These are phyloP conservation scores for Cathartes aura DNA, from an alignment of 2,113 vertebrate species.

Conservation along the genomic window DNA sequence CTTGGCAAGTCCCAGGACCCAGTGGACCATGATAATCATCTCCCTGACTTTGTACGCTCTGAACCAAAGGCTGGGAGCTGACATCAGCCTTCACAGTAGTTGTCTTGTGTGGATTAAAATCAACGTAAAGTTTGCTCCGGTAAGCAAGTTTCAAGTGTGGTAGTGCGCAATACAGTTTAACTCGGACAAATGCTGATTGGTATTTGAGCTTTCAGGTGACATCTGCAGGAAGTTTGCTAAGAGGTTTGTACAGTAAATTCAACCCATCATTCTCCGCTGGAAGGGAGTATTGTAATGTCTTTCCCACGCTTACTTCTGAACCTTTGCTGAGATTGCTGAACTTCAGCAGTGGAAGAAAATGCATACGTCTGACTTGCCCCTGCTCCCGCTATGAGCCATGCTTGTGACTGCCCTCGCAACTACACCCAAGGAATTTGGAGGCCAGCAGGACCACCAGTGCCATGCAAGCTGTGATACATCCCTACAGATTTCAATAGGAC, in stretches of 20 bases:
- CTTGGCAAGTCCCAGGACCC: not conserved
- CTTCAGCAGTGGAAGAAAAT: not conserved
- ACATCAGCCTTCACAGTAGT: not conserved
- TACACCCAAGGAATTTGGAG: not conserved
- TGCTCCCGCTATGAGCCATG: not conserved
- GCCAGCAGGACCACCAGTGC: not conserved
- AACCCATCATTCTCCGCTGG: not conserved
- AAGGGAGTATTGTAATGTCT: not conserved
- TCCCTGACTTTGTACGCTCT: not conserved
- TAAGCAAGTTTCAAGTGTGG: not conserved
- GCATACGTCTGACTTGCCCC: fast-evolving
- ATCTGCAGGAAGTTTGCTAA: not conserved
- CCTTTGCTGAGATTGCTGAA: not conserved
- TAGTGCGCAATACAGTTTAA: not conserved
- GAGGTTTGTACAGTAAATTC: not conserved
- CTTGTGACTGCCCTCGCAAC: not conserved
- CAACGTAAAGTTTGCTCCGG: not conserved
- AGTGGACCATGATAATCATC: not conserved
- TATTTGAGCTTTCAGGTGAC: not conserved
- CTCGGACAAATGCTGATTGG: not conserved
- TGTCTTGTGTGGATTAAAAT: not conserved
- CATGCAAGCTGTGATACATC: not conserved
- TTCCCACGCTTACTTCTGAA: not conserved
- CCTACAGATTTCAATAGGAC: not conserved
- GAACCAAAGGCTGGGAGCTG: not conserved